Evolutionary conservation across 1,140 invertebrate species (phyloP), one percentile per base, ranked within the genome.

Genomic region (Atta texana): DNA sequence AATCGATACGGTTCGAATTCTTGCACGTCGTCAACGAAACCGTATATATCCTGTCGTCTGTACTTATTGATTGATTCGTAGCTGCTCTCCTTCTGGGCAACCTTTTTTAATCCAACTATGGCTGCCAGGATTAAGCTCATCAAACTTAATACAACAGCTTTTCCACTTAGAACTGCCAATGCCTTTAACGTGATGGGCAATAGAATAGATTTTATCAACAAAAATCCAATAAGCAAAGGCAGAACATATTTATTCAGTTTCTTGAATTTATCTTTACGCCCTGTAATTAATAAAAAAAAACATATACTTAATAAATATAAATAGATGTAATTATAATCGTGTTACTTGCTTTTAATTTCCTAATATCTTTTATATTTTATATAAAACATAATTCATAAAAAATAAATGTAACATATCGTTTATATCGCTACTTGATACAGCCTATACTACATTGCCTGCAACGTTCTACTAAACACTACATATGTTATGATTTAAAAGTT

Each of bases 101-200:
- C 88, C 69, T 93, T 94, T 63, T 94, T 94, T 6, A 95, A 75
- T 6, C 95, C 94, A 10, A 95, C 92, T 76, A 96, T 95, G 14
- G 95, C 94, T 21, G 95, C 96, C 63, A 96, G 80, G 18, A 96
- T 93, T 31, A 96, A 91, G 21, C 96, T 96, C 88, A 96, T 96
- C 86, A 96, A 93, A 85, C 96, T 96, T 72, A 96, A 94, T n/a
- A 96, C 92, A 57, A 96, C 95, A 1, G 96, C 96, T 87, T 96
- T 96, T 18, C 96, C 95, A 31, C 97, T 96, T 12, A 97, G 90
- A 68, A 97, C 95, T 5, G 96, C 96, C 12, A 97, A 89, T 24
- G 95, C 95, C 89, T 97, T 97, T 69, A 97, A 89, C 18, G 96
- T 95, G n/a, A 97, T 92, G 1, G 97, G 97, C 72, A 97, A 88